Evolutionary conservation across 2,797 vertebrate genomes (phyloP), one percentile per base, ranked within the genome.

Genomic region (Labroides dimidiatus): DNA sequence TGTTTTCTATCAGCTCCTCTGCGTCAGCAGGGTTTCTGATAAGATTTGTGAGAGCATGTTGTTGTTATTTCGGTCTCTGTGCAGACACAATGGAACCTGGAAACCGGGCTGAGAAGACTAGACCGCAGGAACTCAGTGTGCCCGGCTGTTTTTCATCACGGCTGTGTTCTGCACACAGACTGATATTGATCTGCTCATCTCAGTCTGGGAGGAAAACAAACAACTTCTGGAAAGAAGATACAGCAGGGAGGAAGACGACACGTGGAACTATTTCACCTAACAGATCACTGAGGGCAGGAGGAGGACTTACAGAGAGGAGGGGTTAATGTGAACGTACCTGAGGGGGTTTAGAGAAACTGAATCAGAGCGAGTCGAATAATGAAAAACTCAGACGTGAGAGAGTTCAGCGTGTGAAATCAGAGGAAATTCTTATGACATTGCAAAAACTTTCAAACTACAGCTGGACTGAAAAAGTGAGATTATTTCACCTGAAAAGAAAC

Each of bases 131-230:
- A 45, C 17, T 50, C 44, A 19, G 6, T 44, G 19, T 33, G 13
- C n/a, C 21, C 20, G 47, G 59, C 49, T 59, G 37, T n/a, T 48
- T 23, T 14, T 49, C 44, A 41, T 55, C 53, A 56, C 19, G 57
- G 50, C 23, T 62, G 27, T 61, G 57, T n/a, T 55, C 50, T 42
- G 24, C n/a, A 47, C 30, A 48, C 17, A n/a, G n/a, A 33, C 15
- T 48, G 20, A 45, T 16, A 23, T 20, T 8, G 8, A 4, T 47
- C 41, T 50, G 16, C 19, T 54, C 6, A 17, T 36, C 37, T 52
- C 27, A 52, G 21, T 42, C 36, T 42, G 50, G 50, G 15, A 55
- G 3, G 33, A 55, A 41, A 55, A 44, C 55, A 58, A 44, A 57
- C 41, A 54, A 13, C 39, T 43, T 63, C 24, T n/a, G 42, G 30